Evolutionary conservation across 2,113 vertebrate species (phyloP).

Genomic region (Sylvicapra grimmia): DNA sequence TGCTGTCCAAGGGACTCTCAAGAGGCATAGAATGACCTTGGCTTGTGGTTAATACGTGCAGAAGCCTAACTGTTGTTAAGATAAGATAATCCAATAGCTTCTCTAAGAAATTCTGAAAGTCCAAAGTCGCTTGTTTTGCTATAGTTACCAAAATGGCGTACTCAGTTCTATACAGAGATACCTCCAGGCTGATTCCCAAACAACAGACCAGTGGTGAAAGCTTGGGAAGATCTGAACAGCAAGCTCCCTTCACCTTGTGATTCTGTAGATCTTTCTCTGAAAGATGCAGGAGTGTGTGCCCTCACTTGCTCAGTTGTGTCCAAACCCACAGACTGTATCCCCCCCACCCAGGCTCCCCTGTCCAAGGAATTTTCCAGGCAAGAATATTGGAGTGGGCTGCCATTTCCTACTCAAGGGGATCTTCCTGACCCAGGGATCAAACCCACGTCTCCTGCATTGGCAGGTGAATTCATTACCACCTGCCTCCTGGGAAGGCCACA

Average conservation of each 20-base stretch:
- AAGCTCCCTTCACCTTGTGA: background rate
- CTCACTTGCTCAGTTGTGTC: rapidly evolving
- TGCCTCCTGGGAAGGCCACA: background rate
- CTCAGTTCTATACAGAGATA: background rate
- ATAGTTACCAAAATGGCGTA: background rate
- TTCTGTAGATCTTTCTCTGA: background rate
- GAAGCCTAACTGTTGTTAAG: background rate
- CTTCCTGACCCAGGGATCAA: background rate
- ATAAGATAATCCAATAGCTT: background rate
- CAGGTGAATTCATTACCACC: background rate
- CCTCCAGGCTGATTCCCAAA: background rate
- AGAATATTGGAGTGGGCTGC: background rate
- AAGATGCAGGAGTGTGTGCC: background rate
- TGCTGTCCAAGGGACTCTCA: background rate
- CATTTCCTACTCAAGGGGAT: background rate
- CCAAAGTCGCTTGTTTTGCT: background rate
- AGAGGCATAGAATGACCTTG: background rate
- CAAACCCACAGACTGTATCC: background rate
- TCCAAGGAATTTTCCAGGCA: background rate
- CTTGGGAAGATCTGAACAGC: background rate
- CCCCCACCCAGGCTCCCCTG: background rate
- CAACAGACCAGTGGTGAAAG: background rate
- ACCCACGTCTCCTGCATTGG: background rate
- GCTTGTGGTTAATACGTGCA: too few relatives aligned
- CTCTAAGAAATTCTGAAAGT: background rate